Percentiles rank a stretch among this genome's conserved stretches.
Evolutionary conservation across 2,797 vertebrate species (phyloP).

Genomic region (Acrocephalus scirpaceus): DNA sequence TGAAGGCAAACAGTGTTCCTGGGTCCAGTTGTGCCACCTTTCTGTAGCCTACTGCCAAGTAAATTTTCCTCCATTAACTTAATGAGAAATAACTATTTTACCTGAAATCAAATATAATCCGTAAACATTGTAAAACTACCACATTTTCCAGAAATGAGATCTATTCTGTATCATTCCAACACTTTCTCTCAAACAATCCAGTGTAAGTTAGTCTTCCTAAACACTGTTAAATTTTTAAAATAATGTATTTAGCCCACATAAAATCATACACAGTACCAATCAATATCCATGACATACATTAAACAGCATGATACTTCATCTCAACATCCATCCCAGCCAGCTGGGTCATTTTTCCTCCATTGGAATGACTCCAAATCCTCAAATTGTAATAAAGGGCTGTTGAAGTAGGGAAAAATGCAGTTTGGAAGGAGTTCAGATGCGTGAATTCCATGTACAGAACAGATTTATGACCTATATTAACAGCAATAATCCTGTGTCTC

Average conservation of each 20-base stretch:
- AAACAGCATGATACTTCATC: neutral
- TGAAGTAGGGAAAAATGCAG: slow-evolving; percentile 21
- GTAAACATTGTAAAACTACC: neutral
- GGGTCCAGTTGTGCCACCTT: neutral
- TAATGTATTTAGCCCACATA: neutral
- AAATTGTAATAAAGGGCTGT: slow-evolving; percentile 5
- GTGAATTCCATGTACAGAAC: slow-evolving; percentile 10
- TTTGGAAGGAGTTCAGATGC: slow-evolving; percentile 49
- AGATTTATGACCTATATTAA: slow-evolving; percentile 45
- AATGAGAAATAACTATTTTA: neutral
- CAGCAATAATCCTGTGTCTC: slow-evolving; percentile 16
- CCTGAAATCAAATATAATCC: neutral
- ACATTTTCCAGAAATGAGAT: neutral
- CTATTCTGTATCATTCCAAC: neutral
- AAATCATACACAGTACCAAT: neutral
- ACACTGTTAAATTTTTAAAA: neutral
- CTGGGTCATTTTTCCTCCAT: neutral
- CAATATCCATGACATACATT: slow-evolving; percentile 1
- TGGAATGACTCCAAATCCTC: slow-evolving; percentile 26
- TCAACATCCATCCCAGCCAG: slow-evolving; percentile 14
- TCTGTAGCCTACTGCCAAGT: neutral
- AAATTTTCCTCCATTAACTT: neutral
- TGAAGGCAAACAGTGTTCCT: neutral
- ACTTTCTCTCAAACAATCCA: neutral
- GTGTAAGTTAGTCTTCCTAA: neutral